Conservation (phyloP, 2,113 vertebrate species). For the Ceyx cyanopectus region DNA sequence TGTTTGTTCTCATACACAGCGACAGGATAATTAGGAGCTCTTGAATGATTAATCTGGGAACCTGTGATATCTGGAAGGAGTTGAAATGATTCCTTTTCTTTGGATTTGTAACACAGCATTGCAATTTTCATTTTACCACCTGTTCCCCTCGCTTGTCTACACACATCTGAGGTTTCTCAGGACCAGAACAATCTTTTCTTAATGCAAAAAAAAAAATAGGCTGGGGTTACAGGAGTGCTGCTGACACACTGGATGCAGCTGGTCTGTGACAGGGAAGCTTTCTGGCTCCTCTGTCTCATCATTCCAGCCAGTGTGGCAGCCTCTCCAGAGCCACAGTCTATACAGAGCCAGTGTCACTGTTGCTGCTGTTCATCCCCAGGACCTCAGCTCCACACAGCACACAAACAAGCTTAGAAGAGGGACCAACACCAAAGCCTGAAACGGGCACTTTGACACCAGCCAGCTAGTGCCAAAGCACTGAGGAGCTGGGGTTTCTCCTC, state of each 20-base stretch:
- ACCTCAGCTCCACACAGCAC: background rate
- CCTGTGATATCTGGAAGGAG: background rate
- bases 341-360: background rate
- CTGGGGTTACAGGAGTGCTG: background rate
- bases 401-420: background rate
- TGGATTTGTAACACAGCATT: background rate
- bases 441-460: background rate
- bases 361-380: background rate
- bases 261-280: background rate
- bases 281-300: background rate
- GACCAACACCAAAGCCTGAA: background rate
- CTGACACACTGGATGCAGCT: background rate
- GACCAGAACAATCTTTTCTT: background rate
- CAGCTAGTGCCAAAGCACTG: background rate
- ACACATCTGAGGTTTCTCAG: background rate
- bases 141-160: background rate
- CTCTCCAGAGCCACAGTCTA: background rate
- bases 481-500: background rate
- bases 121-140: background rate
- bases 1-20: constrained; percentile 40
- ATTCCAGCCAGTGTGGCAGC: background rate
- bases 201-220: background rate
- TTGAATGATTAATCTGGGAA: constrained; percentile 47
- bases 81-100: constrained; percentile 23
- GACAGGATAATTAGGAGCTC: constrained; percentile 40